A percentile compares a stretch with the other conserved stretches of the same genome.
Conservation (phyloP, 2,888 invertebrate genomes). For the Oscheius sp. region DNA sequence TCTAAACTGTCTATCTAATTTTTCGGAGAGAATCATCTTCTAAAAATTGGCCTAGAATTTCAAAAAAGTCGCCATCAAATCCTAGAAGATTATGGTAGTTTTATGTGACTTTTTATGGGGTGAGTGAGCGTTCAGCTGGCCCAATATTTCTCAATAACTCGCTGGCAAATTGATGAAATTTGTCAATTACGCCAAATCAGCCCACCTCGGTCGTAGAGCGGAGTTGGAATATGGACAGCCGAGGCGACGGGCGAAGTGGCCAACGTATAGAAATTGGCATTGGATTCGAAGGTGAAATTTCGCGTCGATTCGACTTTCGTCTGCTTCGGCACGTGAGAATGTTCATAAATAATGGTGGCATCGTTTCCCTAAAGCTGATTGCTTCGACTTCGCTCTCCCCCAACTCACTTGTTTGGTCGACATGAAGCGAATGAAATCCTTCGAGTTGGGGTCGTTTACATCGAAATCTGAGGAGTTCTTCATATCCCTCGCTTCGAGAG, state of each 20-base stretch:
- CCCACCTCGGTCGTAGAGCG: slow-evolving; percentile 72
- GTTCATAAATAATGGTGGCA: slow-evolving; percentile 50
- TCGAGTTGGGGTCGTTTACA: slow-evolving; percentile 62
- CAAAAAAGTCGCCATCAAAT: no score
- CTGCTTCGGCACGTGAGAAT: slow-evolving; percentile 41
- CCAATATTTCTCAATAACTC: no score
- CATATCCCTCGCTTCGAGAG: slow-evolving; percentile 55
- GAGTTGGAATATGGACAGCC: slow-evolving; percentile 74
- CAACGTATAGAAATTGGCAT: slow-evolving; percentile 68
- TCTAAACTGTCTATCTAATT: no score
- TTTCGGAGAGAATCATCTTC: no score
- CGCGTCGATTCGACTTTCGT: slow-evolving; percentile 45
- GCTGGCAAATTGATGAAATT: no score
- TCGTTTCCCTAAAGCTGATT: slow-evolving; percentile 37
- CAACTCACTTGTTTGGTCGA: slow-evolving; percentile 47
- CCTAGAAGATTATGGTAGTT: not conserved
- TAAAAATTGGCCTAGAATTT: no score
- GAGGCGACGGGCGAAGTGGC: slow-evolving; percentile 64
- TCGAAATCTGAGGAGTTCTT: slow-evolving; percentile 43
- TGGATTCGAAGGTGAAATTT: slow-evolving; percentile 54
- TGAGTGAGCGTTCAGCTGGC: no score
- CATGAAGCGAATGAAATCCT: slow-evolving; percentile 63
- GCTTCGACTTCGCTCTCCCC: not conserved
- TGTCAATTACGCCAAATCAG: not conserved
- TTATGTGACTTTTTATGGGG: not conserved